A percentile compares a stretch with the other conserved stretches of the same genome.
phyloP scores from a whole-genome alignment of 2,888 invertebrate genomes.

The Mesorhabditis belari region DNA sequence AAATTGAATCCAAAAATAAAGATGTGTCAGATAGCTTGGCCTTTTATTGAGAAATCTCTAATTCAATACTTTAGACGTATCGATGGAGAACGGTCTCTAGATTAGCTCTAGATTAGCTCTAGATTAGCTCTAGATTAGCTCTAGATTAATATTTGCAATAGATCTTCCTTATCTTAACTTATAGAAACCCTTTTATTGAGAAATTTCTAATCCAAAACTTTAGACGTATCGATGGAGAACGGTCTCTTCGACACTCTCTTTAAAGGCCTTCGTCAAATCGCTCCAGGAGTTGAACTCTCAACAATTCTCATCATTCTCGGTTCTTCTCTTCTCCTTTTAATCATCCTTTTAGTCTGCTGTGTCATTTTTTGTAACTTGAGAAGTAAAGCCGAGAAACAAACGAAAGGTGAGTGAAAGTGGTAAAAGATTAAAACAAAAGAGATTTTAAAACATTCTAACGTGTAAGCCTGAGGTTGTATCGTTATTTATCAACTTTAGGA shows the following conservation, averaged over 20 bases:
- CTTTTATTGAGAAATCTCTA: too few relatives aligned
- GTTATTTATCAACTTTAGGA: conserved; percentile 6
- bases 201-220: too few relatives aligned
- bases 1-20: too few relatives aligned
- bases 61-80: too few relatives aligned
- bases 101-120: too few relatives aligned
- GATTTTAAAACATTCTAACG: background rate
- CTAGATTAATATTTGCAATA: too few relatives aligned
- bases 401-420: conserved; percentile 13
- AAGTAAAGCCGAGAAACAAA: conserved; percentile 4
- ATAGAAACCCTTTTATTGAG: too few relatives aligned
- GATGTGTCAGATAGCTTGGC: too few relatives aligned
- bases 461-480: too few relatives aligned
- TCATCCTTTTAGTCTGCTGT: conserved; percentile 19
- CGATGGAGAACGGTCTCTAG: background rate
- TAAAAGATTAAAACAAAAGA: background rate
- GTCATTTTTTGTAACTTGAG: conserved; percentile 26
- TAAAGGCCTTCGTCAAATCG: background rate
- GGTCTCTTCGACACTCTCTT: background rate
- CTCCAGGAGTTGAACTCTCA: background rate
- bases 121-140: too few relatives aligned
- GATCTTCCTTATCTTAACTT: too few relatives aligned
- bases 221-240: background rate
- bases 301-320: conserved; percentile 1
- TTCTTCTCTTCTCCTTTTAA: conserved; percentile 8